Conservation (phyloP, 2,888 invertebrate genomes). For the Melitaea athalia region DNA sequence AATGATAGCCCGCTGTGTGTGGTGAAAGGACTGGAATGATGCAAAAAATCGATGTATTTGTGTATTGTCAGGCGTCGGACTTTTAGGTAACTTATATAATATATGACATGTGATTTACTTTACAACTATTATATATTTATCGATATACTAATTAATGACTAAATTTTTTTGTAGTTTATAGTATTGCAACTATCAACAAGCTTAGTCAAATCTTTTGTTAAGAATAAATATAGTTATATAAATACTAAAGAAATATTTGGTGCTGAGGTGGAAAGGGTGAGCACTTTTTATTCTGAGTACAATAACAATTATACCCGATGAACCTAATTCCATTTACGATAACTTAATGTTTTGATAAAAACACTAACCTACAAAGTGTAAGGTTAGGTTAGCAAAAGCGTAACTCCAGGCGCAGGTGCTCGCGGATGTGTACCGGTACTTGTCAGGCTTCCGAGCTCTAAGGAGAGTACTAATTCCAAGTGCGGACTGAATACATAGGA, state of each 20-base stretch:
- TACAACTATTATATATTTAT: neutral
- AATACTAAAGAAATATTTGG: neutral
- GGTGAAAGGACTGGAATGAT: conserved; percentile 1
- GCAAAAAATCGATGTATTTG: neutral
- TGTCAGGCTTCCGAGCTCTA: too few relatives aligned
- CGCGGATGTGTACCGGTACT: too few relatives aligned
- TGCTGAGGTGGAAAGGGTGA: conserved; percentile 3
- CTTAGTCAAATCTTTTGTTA: neutral
- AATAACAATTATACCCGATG: conserved; percentile 11
- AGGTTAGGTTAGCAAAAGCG: too few relatives aligned
- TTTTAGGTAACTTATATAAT: too few relatives aligned
- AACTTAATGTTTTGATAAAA: neutral
- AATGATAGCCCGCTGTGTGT: conserved; percentile 5
- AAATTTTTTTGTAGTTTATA: neutral
- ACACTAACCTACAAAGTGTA: neutral
- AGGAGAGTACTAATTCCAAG: too few relatives aligned
- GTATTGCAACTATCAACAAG: too few relatives aligned
- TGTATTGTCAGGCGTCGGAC: too few relatives aligned
- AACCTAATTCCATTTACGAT: neutral
- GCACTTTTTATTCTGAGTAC: conserved; percentile 11
- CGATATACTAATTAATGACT: neutral
- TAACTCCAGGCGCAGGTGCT: too few relatives aligned
- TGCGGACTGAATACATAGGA: too few relatives aligned
- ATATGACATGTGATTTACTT: too few relatives aligned
- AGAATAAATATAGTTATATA: neutral